Conservation (phyloP, 2,888 invertebrate genomes). For the Heliconius ismenius region DNA sequence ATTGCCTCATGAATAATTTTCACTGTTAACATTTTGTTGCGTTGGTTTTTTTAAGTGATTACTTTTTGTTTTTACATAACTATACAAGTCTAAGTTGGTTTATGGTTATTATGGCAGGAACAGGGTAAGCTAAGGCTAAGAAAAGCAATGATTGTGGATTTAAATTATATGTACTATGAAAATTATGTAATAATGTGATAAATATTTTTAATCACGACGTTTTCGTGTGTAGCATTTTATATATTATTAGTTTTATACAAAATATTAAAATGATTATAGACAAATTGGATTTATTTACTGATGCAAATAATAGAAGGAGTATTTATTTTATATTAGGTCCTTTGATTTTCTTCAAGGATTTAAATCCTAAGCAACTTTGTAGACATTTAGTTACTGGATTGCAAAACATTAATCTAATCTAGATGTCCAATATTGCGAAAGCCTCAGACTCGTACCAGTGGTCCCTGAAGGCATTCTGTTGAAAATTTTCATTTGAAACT, state of each 20-base stretch:
- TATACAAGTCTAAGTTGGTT: neutral
- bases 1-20: conserved; percentile 79
- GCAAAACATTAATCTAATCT: conserved; percentile 59
- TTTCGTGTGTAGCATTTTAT: neutral
- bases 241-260: neutral
- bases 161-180: neutral
- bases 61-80: neutral
- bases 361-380: conserved; percentile 24
- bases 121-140: too few species aligned
- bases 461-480: conserved; percentile 56
- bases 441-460: conserved; percentile 50
- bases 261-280: neutral
- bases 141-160: too few species aligned
- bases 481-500: conserved; percentile 58
- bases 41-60: conserved; percentile 11
- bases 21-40: conserved; percentile 49
- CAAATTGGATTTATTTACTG: neutral
- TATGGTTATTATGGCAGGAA: neutral
- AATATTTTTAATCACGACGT: fast-evolving
- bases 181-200: neutral
- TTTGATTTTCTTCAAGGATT: conserved; percentile 15
- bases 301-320: neutral
- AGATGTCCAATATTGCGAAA: conserved; percentile 49
- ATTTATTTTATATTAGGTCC: too few species aligned
- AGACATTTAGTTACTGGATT: conserved; percentile 48